A percentile compares a stretch with the other conserved stretches of the same genome.
Conservation (phyloP, 2,797 vertebrate species). For the Gallinago solitaria region DNA sequence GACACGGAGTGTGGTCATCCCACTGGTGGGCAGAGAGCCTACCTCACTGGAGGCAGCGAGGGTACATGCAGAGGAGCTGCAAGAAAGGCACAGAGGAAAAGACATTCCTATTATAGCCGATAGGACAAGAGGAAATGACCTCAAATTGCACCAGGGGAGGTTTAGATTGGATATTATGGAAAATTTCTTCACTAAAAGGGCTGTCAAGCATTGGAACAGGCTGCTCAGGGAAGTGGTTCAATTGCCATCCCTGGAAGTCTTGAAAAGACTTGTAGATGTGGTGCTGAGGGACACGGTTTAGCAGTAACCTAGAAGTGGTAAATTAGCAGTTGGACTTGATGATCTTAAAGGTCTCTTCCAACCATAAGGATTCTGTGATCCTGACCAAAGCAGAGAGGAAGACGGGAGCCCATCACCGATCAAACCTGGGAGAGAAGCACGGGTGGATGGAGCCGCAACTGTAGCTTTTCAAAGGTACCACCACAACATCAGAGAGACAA, state of each 20-base stretch:
- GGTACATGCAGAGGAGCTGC: neutral
- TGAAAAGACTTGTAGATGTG: neutral
- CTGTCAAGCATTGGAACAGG: neutral
- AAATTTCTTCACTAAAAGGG: neutral
- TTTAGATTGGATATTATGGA: neutral
- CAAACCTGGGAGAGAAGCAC: neutral
- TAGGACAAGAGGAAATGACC: neutral
- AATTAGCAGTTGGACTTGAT: neutral
- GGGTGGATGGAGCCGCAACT: neutral
- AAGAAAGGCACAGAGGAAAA: neutral
- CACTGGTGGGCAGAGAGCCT: neutral
- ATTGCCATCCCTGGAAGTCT: neutral
- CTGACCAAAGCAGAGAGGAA: neutral
- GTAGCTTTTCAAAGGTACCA: neutral
- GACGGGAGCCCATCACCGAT: neutral
- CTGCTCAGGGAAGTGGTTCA: neutral
- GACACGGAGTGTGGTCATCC: neutral
- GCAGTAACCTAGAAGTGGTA: no score
- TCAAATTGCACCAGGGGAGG: neutral
- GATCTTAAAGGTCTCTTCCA: neutral
- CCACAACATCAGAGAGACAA: neutral
- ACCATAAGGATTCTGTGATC: neutral
- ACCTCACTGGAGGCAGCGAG: neutral
- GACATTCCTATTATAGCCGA: neutral
- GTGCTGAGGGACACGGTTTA: neutral